phyloP scores from a whole-genome alignment of 2,888 invertebrate species.

The Tinea trinotella region DNA sequence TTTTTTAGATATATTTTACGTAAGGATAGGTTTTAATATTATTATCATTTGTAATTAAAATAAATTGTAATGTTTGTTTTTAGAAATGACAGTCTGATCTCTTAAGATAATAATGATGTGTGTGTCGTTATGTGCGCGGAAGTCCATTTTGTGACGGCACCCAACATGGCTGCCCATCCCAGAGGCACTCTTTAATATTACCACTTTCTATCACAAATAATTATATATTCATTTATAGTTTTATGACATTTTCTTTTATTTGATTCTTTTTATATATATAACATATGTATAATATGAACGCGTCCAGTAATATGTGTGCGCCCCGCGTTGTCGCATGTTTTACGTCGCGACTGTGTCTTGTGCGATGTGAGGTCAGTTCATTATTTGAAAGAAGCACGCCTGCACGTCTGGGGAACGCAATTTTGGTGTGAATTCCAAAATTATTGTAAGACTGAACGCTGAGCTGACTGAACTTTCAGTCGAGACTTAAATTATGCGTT shows the following conservation, averaged over 20 bases:
- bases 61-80: slow-evolving; percentile 48
- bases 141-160: slow-evolving; percentile 24
- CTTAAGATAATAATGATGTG: slow-evolving; percentile 55
- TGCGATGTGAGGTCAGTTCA: too few relatives aligned
- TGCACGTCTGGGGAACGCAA: neutral
- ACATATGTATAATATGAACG: too few relatives aligned
- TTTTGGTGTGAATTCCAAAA: neutral
- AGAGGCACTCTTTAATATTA: neutral
- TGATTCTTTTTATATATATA: too few relatives aligned
- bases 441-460: slow-evolving; percentile 2
- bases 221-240: neutral
- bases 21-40: slow-evolving; percentile 62
- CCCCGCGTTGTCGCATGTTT: neutral
- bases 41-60: slow-evolving; percentile 55
- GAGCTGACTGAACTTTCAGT: neutral
- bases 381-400: too few relatives aligned
- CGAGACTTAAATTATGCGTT: slow-evolving; percentile 3
- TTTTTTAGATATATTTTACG: slow-evolving; percentile 58
- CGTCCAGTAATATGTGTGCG: neutral
- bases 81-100: slow-evolving; percentile 69
- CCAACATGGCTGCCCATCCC: neutral
- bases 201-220: neutral
- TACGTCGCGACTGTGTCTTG: neutral
- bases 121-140: slow-evolving; percentile 33
- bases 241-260: neutral